Evolutionary conservation across 30 jellyfish, hydroid and myxozoan species (phyloP).

Genomic region (Nemopilema nomurai): DNA sequence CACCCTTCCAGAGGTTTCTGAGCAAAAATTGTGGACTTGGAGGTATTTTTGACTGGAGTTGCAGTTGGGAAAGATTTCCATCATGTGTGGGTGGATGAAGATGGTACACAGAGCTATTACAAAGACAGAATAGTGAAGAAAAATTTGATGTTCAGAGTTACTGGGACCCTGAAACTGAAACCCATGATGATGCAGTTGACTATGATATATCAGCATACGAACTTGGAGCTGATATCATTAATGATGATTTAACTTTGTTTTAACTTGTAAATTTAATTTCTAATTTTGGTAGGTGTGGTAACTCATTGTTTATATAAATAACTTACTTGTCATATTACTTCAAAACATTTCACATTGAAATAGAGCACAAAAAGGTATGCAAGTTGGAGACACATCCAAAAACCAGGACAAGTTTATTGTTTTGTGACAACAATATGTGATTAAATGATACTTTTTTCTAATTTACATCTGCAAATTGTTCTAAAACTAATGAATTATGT

Average conservation of each 20-base stretch:
- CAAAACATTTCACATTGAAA: too few relatives aligned
- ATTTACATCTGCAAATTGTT: too few relatives aligned
- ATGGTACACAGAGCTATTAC: neutral
- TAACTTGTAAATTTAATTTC: too few relatives aligned
- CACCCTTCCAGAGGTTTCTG: constrained; percentile 27
- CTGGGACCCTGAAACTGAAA: constrained; percentile 25
- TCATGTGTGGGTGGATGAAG: constrained; percentile 32
- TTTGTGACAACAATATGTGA: too few relatives aligned
- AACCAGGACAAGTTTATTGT: too few relatives aligned
- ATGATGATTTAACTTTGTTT: constrained; percentile 17
- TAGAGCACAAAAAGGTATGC: too few relatives aligned
- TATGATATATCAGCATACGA: constrained; percentile 31
- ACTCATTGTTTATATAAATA: too few relatives aligned
- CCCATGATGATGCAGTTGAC: constrained; percentile 49
- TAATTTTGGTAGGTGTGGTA: too few relatives aligned
- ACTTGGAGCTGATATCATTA: constrained; percentile 40
- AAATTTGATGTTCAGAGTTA: neutral
- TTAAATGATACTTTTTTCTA: too few relatives aligned
- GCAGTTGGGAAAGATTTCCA: constrained; percentile 16
- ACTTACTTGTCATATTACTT: too few relatives aligned
- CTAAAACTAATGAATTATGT: too few relatives aligned
- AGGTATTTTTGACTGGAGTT: constrained; percentile 7
- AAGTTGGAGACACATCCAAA: too few relatives aligned
- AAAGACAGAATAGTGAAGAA: constrained; percentile 13
- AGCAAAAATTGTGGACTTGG: constrained; percentile 3